Evolutionary conservation across 2,888 invertebrate genomes (phyloP), one percentile per base, ranked within the genome.

Genomic region (Melolontha melolontha): DNA sequence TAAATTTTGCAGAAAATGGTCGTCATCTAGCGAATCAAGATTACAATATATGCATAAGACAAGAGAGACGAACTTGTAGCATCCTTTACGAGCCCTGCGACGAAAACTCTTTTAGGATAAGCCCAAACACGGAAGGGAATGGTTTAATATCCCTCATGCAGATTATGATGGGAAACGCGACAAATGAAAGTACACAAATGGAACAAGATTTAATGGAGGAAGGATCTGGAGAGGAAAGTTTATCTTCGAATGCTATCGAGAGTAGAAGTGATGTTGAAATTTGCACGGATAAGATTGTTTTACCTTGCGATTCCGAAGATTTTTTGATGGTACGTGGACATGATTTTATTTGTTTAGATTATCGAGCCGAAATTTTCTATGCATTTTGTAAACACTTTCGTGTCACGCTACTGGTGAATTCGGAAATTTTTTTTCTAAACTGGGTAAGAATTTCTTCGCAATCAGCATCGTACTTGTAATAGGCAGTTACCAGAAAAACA

Each of bases 301-400:
- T 94, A 83, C 92, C 94, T 0, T 94, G 94, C 75, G 93, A 94
- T 78, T 90, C 91, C 65, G 94, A 94, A 77, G 94, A 94, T 79
- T 91, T 94, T 77, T 87, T 94, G 68, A 89, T 90, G 85, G 92
- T 88, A 73, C 84, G 84, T 41, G 16, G 2, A 42, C 4, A 2
- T 42, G 50, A 2, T 50, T 50, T 50, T n/a, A 10, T 50, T 6
- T 51, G 1, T 27, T 34, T 34, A 27, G 6, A 39, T 54, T 64
- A 40, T 50, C 8, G 16, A 49, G 17, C n/a, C n/a, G n/a, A n/a
- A 5, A 11, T 44, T 11, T 44, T n/a, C n/a, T n/a, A n/a, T n/a
- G n/a, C n/a, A n/a, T n/a, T n/a, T n/a, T n/a, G n/a, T n/a, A n/a
- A n/a, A 44, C 5, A 44, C 44, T 12, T 10, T 6, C 10, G 7